Evolutionary conservation across 2,888 invertebrate genomes (phyloP).

Genomic region (Morpho helenor): DNA sequence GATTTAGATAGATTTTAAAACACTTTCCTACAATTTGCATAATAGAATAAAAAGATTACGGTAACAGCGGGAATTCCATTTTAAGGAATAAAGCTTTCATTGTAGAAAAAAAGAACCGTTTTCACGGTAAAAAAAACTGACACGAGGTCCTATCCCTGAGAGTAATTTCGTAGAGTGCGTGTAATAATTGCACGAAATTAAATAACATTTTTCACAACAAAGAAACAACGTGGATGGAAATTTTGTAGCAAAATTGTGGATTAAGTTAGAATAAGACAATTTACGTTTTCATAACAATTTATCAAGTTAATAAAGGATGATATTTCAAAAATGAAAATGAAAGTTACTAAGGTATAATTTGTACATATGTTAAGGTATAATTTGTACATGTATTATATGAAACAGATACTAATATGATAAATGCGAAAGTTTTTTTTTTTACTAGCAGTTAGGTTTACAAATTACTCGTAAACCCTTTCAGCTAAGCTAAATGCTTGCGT

Average conservation of each 20-base stretch:
- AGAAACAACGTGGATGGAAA: constrained; percentile 64
- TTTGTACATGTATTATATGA: too few species aligned
- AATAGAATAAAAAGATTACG: constrained; percentile 56
- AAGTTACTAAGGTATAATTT: too few species aligned
- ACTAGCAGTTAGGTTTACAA: too few species aligned
- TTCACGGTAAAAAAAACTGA: constrained; percentile 57
- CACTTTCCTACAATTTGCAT: constrained; percentile 23
- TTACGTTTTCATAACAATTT: constrained; percentile 57
- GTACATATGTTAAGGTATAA: too few species aligned
- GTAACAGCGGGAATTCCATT: constrained; percentile 63
- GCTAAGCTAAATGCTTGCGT: too few species aligned
- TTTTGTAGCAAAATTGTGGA: constrained; percentile 54
- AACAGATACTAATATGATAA: too few species aligned
- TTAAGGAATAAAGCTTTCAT: constrained; percentile 61
- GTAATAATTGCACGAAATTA: constrained; percentile 76
- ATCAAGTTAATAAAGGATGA: constrained; percentile 61
- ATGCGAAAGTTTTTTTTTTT: too few species aligned
- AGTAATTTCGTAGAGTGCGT: constrained; percentile 75
- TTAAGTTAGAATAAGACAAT: constrained; percentile 53
- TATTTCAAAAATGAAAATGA: constrained; percentile 22
- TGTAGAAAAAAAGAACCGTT: constrained; percentile 54
- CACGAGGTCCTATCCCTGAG: constrained; percentile 68
- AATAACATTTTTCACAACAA: constrained; percentile 75
- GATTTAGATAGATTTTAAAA: constrained; percentile 10
- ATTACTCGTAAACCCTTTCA: too few species aligned